phyloP scores from a whole-genome alignment of 2,888 invertebrate species.

The Cryptocheilus praepositus region DNA sequence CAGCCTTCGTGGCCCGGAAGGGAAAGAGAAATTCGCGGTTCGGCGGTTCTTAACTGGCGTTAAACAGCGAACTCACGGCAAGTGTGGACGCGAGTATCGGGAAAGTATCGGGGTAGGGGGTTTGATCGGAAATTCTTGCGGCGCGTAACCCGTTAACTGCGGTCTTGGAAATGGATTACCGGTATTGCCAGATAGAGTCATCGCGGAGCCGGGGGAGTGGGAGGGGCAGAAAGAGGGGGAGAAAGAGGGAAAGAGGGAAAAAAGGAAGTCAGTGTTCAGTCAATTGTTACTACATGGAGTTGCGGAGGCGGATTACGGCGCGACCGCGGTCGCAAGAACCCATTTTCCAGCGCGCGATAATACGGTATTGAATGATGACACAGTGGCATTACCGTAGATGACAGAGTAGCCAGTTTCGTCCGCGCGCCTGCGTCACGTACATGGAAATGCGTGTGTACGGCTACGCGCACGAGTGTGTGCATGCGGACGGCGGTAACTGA shows the following conservation, averaged over 20 bases:
- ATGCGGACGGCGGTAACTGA: slow-evolving; percentile 66
- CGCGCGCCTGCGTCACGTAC: slow-evolving; percentile 22
- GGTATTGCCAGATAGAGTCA: no score
- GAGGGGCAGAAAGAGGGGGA: no score
- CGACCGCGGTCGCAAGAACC: slow-evolving; percentile 48
- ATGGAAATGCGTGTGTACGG: slow-evolving; percentile 32
- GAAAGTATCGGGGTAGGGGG: background rate
- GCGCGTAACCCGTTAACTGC: no score
- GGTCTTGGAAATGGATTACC: no score
- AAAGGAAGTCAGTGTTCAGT: no score
- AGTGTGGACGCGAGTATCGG: background rate
- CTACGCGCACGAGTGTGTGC: slow-evolving; percentile 35
- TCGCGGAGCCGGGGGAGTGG: no score
- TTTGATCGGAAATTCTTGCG: no score
- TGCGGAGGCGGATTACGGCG: slow-evolving; percentile 33
- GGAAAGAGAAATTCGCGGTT: slow-evolving; percentile 54
- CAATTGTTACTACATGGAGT: slow-evolving; percentile 38
- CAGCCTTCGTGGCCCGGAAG: slow-evolving; percentile 30
- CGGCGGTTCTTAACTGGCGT: slow-evolving; percentile 20
- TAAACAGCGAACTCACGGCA: slow-evolving; percentile 9
- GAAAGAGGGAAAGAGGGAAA: no score
- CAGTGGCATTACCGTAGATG: slow-evolving; percentile 65
- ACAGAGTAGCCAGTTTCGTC: slow-evolving; percentile 63
- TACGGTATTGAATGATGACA: slow-evolving; percentile 62
- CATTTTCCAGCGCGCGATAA: slow-evolving; percentile 52